These are phyloP conservation scores for Leptonema lineaticorne DNA, from an alignment of 1,140 invertebrate species.

Conservation along the genomic window DNA sequence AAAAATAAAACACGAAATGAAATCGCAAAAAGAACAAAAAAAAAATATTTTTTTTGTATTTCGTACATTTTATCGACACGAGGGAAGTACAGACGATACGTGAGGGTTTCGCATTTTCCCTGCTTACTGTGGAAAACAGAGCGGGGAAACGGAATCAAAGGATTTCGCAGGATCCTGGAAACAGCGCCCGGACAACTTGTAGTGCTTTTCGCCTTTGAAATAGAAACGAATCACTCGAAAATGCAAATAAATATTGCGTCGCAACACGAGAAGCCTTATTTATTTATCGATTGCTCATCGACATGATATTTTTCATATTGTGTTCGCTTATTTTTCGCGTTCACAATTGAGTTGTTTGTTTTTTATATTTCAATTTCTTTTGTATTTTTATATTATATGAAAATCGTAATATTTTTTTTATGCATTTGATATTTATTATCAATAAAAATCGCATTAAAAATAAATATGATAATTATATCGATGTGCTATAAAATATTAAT, in stretches of 20 bases:
- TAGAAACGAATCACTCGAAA: slow-evolving; percentile 34
- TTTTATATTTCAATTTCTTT: no score
- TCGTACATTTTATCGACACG: no score
- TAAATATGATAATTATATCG: background rate
- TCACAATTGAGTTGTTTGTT: no score
- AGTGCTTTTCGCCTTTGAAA: slow-evolving; percentile 34
- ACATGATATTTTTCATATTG: no score
- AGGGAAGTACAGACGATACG: slow-evolving; percentile 21
- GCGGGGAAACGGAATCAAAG: slow-evolving; percentile 34
- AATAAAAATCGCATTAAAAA: background rate
- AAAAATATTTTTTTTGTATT: no score
- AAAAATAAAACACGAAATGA: slow-evolving; percentile 9
- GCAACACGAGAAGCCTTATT: slow-evolving; percentile 24
- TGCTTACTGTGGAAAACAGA: slow-evolving; percentile 28
- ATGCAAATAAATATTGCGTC: slow-evolving; percentile 33
- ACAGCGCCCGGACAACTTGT: slow-evolving; percentile 17
- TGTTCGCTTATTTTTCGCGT: no score
- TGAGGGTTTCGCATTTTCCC: slow-evolving; percentile 34
- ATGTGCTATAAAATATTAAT: no score
- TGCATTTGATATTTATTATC: background rate
- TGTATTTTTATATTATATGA: no score
- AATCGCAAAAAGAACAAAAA: slow-evolving; percentile 26
- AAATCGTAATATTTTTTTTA: background rate
- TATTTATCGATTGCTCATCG: no score
- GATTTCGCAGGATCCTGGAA: slow-evolving; percentile 27